Conservation (phyloP, 2,113 vertebrate genomes). For the Syngnathus scovelli region DNA sequence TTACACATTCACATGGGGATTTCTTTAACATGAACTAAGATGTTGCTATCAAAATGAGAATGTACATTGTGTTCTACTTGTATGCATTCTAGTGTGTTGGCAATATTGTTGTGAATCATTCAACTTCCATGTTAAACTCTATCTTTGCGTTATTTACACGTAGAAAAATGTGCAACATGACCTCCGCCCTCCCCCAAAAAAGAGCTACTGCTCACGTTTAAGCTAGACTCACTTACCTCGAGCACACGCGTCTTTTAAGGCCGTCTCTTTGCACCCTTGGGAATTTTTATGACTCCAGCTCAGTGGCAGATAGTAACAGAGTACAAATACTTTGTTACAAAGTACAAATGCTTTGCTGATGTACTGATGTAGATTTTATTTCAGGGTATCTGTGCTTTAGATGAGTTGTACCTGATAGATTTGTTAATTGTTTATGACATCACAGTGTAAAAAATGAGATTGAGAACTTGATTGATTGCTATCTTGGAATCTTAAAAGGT, state of each 20-base stretch:
- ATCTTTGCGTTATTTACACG: slow-evolving; percentile 15
- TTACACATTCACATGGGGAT: slow-evolving; percentile 34
- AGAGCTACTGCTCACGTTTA: background rate
- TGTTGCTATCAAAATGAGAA: slow-evolving; percentile 9
- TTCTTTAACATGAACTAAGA: slow-evolving; percentile 1
- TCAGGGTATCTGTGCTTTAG: background rate
- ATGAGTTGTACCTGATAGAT: background rate
- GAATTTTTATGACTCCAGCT: background rate
- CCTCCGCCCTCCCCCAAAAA: background rate
- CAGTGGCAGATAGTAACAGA: background rate
- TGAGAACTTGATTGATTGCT: background rate
- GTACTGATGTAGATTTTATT: background rate
- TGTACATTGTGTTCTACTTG: slow-evolving; percentile 1
- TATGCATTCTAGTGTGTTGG: slow-evolving; percentile 2
- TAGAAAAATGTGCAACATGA: slow-evolving; percentile 16
- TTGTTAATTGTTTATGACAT: background rate
- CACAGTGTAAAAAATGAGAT: background rate
- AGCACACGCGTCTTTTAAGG: background rate
- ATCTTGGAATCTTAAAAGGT: background rate
- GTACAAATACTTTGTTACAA: background rate
- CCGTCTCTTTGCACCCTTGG: background rate
- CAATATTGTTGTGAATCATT: background rate
- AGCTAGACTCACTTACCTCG: background rate
- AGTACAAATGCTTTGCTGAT: background rate
- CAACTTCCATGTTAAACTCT: slow-evolving; percentile 12